Evolutionary conservation across 1,140 invertebrate genomes (phyloP).

Genomic region (Lamellibrachia luymesi): DNA sequence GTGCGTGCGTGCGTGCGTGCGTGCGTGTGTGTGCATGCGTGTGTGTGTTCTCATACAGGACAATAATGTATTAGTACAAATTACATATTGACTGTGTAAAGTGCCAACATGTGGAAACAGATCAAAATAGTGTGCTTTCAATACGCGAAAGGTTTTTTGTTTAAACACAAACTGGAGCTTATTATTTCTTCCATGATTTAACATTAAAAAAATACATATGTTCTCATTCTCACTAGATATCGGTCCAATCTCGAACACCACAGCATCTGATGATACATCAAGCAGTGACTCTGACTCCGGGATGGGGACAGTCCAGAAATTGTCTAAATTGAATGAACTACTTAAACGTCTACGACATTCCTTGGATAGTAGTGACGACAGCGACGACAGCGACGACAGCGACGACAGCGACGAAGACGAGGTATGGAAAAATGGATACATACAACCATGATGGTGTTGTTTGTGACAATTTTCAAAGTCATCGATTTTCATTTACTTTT

Average conservation of each 20-base stretch:
- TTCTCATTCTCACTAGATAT: neutral
- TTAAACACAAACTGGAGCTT: no score
- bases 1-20: no score
- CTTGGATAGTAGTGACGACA: neutral
- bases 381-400: neutral
- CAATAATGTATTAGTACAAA: no score
- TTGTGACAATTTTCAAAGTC: neutral
- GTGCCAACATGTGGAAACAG: neutral
- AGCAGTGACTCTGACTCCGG: no score
- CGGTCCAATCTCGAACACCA: no score
- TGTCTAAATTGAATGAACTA: neutral
- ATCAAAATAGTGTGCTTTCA: neutral
- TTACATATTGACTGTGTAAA: neutral
- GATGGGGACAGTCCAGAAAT: neutral
- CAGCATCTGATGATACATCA: no score
- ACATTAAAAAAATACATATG: neutral
- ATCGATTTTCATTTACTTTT: neutral
- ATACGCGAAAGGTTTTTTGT: no score
- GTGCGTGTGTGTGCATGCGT: no score
- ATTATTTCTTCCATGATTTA: neutral
- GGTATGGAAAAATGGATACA: neutral
- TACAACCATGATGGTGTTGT: neutral
- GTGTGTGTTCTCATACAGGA: no score
- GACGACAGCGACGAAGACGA: no score
- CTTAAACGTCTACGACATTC: neutral